Conservation (phyloP, 2,113 vertebrate species). For the Stegastes partitus region DNA sequence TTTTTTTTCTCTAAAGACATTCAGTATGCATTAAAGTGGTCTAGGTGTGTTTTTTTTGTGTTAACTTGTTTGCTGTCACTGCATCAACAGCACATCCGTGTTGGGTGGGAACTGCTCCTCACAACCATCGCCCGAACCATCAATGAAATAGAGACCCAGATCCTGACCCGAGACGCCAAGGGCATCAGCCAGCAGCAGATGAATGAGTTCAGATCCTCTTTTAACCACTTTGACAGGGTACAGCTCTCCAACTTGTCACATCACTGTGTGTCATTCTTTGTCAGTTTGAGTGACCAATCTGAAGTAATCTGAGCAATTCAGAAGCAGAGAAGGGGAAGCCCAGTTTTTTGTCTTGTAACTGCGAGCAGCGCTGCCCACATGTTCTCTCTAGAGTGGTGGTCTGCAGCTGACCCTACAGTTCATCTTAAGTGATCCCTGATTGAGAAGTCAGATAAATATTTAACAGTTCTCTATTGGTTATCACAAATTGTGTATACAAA, state of each 20-base stretch:
- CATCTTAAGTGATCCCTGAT: neutral
- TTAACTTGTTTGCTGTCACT: slow-evolving; percentile 6
- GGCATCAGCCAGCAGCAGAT: slow-evolving; percentile 99
- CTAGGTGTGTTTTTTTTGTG: neutral
- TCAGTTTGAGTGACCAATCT: neutral
- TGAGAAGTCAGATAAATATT: neutral
- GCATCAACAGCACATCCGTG: slow-evolving; percentile 91
- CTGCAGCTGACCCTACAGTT: neutral
- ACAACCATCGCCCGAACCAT: slow-evolving; percentile 98
- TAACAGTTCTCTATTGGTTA: neutral
- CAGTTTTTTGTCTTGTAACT: neutral
- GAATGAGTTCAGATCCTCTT: slow-evolving; percentile 98
- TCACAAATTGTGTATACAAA: too few species aligned
- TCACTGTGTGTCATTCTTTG: neutral
- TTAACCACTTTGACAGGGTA: slow-evolving; percentile 99
- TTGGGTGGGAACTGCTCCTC: slow-evolving; percentile 97
- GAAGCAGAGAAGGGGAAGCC: neutral
- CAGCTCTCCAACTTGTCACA: slow-evolving; percentile 1
- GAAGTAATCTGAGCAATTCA: neutral
- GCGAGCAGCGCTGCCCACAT: slow-evolving; percentile 1
- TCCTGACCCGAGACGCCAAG: slow-evolving; percentile 96
- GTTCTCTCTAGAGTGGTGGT: neutral
- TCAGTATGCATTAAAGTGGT: neutral
- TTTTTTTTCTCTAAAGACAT: neutral
- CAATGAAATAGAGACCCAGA: slow-evolving; percentile 98